Evolutionary conservation across 2,797 vertebrate genomes (phyloP).

Genomic region (Pelobates cultripes): DNA sequence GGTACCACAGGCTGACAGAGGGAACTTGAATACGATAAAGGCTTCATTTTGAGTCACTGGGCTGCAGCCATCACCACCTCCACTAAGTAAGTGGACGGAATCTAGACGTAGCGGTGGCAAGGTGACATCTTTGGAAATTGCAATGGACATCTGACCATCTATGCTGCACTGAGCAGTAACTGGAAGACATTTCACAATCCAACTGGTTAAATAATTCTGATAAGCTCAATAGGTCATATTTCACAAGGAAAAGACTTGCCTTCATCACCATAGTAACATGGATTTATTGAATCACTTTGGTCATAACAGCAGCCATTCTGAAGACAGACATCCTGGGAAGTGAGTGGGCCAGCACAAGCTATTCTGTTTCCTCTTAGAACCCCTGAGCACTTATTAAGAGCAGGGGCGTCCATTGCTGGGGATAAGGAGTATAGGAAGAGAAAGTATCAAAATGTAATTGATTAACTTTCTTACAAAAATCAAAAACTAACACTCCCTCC

Average conservation of each 20-base stretch:
- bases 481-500: too few species aligned
- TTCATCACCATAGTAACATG: constrained; percentile 22
- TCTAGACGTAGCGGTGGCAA: constrained; percentile 15
- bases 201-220: not conserved
- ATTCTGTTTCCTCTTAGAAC: not conserved
- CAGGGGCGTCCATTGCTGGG: not conserved
- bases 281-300: constrained; percentile 6
- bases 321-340: not conserved
- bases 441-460: too few species aligned
- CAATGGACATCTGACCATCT: constrained; percentile 34
- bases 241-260: not conserved
- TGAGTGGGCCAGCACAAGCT: not conserved
- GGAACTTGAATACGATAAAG: constrained; percentile 33
- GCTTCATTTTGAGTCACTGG: not conserved
- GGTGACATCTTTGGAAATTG: not conserved
- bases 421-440: too few species aligned
- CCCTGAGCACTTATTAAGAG: not conserved
- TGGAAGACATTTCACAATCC: not conserved
- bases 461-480: too few species aligned
- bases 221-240: not conserved
- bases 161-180: constrained; percentile 37
- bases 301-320: constrained; percentile 14
- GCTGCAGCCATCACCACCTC: not conserved
- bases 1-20: constrained; percentile 41
- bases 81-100: not conserved